A percentile compares a stretch with the other conserved stretches of the same genome.
These are phyloP conservation scores for Ganaspis brasiliensis DNA, from an alignment of 2,888 invertebrate genomes.

Conservation along the genomic window DNA sequence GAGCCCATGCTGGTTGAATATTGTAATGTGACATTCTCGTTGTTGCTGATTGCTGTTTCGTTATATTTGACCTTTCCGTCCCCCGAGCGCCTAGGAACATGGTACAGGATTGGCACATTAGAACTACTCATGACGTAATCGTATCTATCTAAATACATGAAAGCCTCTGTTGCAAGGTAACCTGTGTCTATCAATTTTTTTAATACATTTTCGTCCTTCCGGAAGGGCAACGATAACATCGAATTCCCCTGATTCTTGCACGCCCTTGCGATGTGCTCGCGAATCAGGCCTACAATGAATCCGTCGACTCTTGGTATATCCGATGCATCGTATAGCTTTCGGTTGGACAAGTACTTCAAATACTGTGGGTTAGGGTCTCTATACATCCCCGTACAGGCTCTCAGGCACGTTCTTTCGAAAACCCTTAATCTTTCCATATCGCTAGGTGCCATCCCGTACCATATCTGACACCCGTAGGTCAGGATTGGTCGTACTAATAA, in stretches of 20 bases:
- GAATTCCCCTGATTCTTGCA: not conserved
- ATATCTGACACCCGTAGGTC: constrained; percentile 53
- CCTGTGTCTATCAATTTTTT: constrained; percentile 34
- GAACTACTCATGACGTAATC: not conserved
- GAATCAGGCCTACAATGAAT: constrained; percentile 20
- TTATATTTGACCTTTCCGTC: too few relatives aligned
- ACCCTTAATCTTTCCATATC: constrained; percentile 51
- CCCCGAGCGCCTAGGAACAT: not conserved
- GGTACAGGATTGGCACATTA: not conserved
- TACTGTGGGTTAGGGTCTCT: not conserved
- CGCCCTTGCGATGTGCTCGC: constrained; percentile 15
- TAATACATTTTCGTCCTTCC: too few relatives aligned
- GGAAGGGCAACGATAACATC: constrained; percentile 12
- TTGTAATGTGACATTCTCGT: too few relatives aligned
- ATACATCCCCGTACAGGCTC: constrained; percentile 43
- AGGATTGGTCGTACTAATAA: constrained; percentile 55
- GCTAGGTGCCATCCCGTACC: constrained; percentile 45
- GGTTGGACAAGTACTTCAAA: not conserved
- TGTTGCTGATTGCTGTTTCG: too few relatives aligned
- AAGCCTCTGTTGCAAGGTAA: constrained; percentile 46
- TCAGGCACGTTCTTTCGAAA: constrained; percentile 49
- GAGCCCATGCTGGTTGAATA: too few relatives aligned
- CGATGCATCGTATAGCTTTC: not conserved
- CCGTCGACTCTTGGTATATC: constrained; percentile 17
- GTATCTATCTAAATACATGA: constrained; percentile 47